Conservation (phyloP, 2,113 vertebrate genomes). For the Poecilia latipinna region DNA sequence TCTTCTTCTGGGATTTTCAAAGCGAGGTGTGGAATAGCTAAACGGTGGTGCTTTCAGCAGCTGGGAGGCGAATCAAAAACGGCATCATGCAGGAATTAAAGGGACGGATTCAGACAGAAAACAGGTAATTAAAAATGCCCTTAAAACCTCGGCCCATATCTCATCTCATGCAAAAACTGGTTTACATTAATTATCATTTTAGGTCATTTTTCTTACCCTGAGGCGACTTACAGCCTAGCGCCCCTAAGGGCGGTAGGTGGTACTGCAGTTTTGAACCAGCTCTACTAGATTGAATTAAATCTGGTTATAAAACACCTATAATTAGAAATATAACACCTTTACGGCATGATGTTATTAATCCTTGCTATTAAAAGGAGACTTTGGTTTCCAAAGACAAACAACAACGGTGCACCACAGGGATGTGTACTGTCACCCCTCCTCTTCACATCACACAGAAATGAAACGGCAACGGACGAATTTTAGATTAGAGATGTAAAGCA, state of each 20-base stretch:
- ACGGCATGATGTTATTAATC: neutral
- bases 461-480: too few species aligned
- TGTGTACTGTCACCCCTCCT: too few species aligned
- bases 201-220: neutral
- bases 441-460: too few species aligned
- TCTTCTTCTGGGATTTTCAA: constrained; percentile 20
- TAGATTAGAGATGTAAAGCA: too few species aligned
- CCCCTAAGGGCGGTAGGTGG: neutral
- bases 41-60: constrained; percentile 20
- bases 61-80: constrained; percentile 44
- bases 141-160: neutral
- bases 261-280: neutral
- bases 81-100: constrained; percentile 51
- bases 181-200: neutral
- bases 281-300: neutral
- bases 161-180: neutral
- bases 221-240: neutral
- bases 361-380: neutral
- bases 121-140: constrained; percentile 46
- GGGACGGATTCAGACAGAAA: constrained; percentile 39
- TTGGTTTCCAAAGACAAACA: neutral
- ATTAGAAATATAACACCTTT: neutral
- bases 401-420: neutral
- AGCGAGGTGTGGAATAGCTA: constrained; percentile 22
- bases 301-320: neutral